Evolutionary conservation across 1,140 invertebrate genomes (phyloP).

Genomic region (Laupala kohalensis): DNA sequence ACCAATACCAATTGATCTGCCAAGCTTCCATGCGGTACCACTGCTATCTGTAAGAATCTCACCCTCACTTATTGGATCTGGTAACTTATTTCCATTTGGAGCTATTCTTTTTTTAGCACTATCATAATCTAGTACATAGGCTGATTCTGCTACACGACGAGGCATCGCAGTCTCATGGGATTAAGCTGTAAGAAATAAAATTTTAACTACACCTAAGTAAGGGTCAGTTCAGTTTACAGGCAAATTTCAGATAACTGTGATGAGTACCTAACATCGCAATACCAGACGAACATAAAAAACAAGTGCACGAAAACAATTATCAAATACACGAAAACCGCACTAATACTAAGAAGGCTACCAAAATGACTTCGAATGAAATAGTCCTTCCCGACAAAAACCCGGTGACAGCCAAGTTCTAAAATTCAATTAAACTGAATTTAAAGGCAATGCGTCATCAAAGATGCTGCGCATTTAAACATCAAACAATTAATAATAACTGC

Average conservation of each 20-base stretch:
- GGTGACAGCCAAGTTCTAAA: too few species aligned
- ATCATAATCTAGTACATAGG: not conserved
- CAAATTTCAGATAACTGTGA: too few species aligned
- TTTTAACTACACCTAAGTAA: not conserved
- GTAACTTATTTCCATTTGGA: conserved; percentile 7
- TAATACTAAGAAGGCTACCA: not conserved
- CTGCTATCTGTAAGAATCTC: conserved; percentile 66
- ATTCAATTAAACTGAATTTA: too few species aligned
- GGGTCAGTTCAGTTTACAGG: not conserved
- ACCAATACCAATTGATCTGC: conserved; percentile 73
- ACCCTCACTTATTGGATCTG: conserved; percentile 30
- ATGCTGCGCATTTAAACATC: too few species aligned
- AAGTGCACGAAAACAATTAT: not conserved
- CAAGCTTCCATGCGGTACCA: conserved; percentile 75
- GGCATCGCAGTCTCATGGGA: not conserved
- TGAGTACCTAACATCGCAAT: too few species aligned
- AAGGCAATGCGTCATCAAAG: too few species aligned
- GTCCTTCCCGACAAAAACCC: too few species aligned
- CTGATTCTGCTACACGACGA: conserved; percentile 5
- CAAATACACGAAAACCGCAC: not conserved
- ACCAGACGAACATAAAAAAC: not conserved
- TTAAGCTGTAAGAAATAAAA: not conserved
- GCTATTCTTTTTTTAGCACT: conserved; percentile 5
- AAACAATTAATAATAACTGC: too few species aligned
- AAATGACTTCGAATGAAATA: too few species aligned